Percentiles rank a stretch among this genome's conserved stretches.
Evolutionary conservation across 2,113 vertebrate genomes (phyloP).

Genomic region (Mus pahari): DNA sequence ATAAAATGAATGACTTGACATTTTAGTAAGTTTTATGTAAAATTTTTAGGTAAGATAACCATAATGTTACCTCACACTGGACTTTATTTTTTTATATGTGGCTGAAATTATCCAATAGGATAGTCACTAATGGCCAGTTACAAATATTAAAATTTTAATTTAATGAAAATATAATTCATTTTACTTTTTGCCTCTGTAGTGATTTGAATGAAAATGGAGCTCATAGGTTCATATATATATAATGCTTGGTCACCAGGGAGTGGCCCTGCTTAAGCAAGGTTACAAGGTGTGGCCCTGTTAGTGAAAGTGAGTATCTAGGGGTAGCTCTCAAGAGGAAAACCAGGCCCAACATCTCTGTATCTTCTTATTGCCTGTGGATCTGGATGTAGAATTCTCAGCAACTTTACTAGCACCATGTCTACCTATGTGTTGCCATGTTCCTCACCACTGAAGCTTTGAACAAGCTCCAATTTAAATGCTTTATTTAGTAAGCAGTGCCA

Average conservation of each 20-base stretch:
- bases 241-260: neutral
- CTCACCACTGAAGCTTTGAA: neutral
- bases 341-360: neutral
- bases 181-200: neutral
- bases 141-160: slow-evolving; percentile 16
- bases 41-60: slow-evolving; percentile 32
- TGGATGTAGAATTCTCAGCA: neutral
- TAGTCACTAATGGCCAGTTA: neutral
- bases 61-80: neutral
- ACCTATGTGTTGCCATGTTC: neutral
- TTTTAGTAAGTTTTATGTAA: slow-evolving; percentile 10
- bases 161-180: slow-evolving; percentile 42
- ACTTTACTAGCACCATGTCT: neutral
- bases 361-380: neutral
- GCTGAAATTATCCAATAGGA: neutral
- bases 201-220: neutral
- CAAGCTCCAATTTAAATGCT: neutral
- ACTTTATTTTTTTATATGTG: neutral
- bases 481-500: neutral
- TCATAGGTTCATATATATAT: neutral
- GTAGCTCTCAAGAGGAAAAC: neutral
- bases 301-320: neutral
- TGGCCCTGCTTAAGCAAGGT: neutral
- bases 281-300: neutral
- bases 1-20: neutral